A percentile compares a stretch with the other conserved stretches of the same genome.
Evolutionary conservation across 1,140 invertebrate genomes (phyloP).

Genomic region (Paramacrobiotus metropolitanus): DNA sequence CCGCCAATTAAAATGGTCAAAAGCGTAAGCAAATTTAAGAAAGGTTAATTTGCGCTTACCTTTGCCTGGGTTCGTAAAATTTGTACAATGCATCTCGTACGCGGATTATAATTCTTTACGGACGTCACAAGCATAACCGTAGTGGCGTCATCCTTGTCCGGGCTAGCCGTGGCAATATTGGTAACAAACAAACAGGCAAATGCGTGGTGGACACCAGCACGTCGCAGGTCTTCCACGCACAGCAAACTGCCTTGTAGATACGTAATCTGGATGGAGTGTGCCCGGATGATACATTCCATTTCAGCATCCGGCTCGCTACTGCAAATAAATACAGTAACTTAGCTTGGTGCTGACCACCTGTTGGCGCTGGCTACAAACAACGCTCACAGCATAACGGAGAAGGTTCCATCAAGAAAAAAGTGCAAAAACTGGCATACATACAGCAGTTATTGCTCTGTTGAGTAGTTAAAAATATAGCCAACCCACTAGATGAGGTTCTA

Average conservation of each 20-base stretch:
- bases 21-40: neutral
- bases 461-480: too few species aligned
- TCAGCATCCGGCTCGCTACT: neutral
- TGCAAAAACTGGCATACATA: neutral
- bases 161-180: neutral
- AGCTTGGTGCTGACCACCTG: too few species aligned
- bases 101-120: neutral
- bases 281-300: neutral
- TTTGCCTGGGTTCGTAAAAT: neutral
- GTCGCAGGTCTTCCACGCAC: neutral
- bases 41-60: neutral
- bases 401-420: too few species aligned
- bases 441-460: neutral
- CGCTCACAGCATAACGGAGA: too few species aligned
- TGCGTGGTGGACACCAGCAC: neutral
- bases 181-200: neutral
- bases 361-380: too few species aligned
- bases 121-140: neutral
- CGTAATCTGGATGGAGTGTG: neutral
- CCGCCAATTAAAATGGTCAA: too few species aligned
- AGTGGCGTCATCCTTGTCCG: neutral
- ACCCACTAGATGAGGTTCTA: too few species aligned
- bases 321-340: too few species aligned
- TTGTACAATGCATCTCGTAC: neutral
- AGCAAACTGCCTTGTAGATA: neutral